Evolutionary conservation across 2,113 vertebrate genomes (phyloP), one percentile per base, ranked within the genome.

Genomic region (Abramis brama): DNA sequence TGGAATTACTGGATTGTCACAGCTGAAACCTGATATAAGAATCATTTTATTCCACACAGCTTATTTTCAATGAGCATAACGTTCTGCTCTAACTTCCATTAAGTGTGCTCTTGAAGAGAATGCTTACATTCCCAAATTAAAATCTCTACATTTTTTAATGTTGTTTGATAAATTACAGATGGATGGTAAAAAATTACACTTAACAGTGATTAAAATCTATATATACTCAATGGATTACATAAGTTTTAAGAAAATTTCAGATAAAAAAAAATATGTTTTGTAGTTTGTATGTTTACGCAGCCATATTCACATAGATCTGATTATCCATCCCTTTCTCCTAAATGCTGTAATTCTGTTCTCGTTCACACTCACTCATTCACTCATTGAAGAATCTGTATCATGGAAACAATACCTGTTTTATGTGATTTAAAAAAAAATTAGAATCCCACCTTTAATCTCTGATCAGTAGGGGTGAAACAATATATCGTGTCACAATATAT

Each of bases 51-150:
- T 43, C 2, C 2, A 43, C 43, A 43, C 4, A 74, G 15, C 50
- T 57, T 66, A 75, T 83, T 45, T 66, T 43, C 11, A 39, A 13
- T 39, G n/a, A 64, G n/a, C 39, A 82, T 27, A 83, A 74, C 64
- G 39, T 33, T 39, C 36, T 79, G 45, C 15, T 71, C 1, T 27
- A 81, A 47, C 7, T 19, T 66, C 50, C 39, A 8, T 12, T 25
- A 30, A 39, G 55, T 83, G 30, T 75, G 36, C 45, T 86, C 60
- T 68, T 47, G 4, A 84, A 79, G 39, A 83, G 12, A 39, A 27
- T 60, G 39, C 43, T 75, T 75, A 43, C 71, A 50, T 47, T 50
- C 43, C 11, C 23, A 50, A 82, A 82, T 25, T 80, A 80, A 80
- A 62, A 59, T 47, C 27, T 4, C 21, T 12, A 43, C 4, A 43